A percentile compares a stretch with the other conserved stretches of the same genome.
Conservation (phyloP, 2,113 vertebrate species). For the Plotosus lineatus region DNA sequence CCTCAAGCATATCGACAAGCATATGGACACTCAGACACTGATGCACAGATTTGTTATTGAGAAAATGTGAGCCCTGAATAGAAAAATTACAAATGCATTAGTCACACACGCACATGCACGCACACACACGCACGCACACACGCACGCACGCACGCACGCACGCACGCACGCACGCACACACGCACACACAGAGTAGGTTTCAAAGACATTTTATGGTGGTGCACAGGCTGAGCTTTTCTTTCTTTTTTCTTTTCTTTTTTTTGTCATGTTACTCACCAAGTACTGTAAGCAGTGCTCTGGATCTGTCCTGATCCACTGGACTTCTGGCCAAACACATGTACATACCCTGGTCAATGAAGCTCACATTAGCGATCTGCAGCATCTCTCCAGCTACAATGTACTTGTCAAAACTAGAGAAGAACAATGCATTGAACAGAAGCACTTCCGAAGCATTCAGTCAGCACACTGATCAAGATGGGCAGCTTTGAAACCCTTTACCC, state of each 20-base stretch:
- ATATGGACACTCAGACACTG: too few species aligned
- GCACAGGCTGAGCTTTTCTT: background rate
- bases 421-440: conserved; percentile 44
- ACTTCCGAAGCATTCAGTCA: background rate
- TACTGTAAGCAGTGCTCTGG: conserved; percentile 74
- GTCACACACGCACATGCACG: too few species aligned
- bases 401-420: conserved; percentile 54
- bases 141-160: background rate
- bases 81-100: too few species aligned
- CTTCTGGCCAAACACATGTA: conserved; percentile 83
- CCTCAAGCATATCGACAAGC: too few species aligned
- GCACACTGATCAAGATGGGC: background rate
- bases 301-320: conserved; percentile 73
- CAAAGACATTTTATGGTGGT: background rate
- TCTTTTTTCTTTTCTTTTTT: background rate
- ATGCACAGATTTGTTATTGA: too few species aligned
- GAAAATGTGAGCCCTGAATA: too few species aligned
- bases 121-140: background rate
- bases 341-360: conserved; percentile 78
- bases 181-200: background rate
- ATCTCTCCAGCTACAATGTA: conserved; percentile 77
- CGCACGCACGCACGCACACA: background rate
- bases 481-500: conserved; percentile 69
- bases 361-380: conserved; percentile 83
- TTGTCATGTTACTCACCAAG: conserved; percentile 76